Conservation (phyloP, 2,888 invertebrate species). For the Meteorus colon region DNA sequence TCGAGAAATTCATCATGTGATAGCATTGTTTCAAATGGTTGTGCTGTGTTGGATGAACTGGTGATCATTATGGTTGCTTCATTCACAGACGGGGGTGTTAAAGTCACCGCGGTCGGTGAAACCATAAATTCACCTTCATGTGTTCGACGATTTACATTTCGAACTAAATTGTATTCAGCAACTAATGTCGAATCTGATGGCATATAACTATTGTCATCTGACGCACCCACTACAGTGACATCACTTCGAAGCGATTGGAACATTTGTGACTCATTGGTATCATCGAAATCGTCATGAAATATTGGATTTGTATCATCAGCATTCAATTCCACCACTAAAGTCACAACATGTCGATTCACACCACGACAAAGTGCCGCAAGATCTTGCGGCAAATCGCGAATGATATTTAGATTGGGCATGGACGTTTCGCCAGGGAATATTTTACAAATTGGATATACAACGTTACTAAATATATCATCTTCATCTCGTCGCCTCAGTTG, state of each 20-base stretch:
- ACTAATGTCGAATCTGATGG: conserved; percentile 18
- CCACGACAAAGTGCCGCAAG: conserved; percentile 67
- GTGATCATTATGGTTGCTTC: conserved; percentile 58
- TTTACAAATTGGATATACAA: conserved; percentile 66
- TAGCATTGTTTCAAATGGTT: conserved; percentile 60
- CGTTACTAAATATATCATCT: conserved; percentile 61
- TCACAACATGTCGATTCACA: conserved; percentile 66
- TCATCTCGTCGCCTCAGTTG: conserved; percentile 61
- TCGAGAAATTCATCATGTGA: conserved; percentile 56
- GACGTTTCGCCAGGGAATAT: conserved; percentile 65
- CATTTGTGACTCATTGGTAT: conserved; percentile 67
- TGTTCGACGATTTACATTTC: conserved; percentile 19
- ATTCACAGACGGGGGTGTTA: conserved; percentile 56
- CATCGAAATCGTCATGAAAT: conserved; percentile 66
- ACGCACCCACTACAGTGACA: conserved; percentile 60
- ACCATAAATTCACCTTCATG: conserved; percentile 56
- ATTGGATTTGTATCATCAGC: conserved; percentile 68
- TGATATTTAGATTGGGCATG: conserved; percentile 61
- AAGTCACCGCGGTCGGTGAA: conserved; percentile 52
- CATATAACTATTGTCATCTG: conserved; percentile 60
- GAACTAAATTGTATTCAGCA: not conserved
- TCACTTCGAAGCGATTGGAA: conserved; percentile 69
- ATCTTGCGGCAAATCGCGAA: conserved; percentile 68
- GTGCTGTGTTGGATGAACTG: conserved; percentile 57
- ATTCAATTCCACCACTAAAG: conserved; percentile 66